A percentile compares a stretch with the other conserved stretches of the same genome.
Evolutionary conservation across 1,140 invertebrate species (phyloP).

Genomic region (Heliconius hewitsoni): DNA sequence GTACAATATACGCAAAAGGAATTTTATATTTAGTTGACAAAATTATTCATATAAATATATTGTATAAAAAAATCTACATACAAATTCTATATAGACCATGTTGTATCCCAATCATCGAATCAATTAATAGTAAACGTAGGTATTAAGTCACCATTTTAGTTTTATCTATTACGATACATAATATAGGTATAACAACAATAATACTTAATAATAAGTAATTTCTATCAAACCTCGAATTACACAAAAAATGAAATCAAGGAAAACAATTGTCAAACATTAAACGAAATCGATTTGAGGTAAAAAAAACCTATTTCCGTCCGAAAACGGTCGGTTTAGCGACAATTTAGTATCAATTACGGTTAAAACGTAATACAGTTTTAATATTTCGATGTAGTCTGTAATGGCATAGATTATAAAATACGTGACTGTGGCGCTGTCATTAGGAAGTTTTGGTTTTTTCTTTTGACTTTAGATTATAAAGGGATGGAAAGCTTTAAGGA

Average conservation of each 20-base stretch:
- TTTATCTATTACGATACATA: background rate
- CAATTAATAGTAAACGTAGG: background rate
- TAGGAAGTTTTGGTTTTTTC: slow-evolving; percentile 42
- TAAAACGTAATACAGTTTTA: slow-evolving; percentile 65
- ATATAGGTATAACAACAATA: background rate
- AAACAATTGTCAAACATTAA: slow-evolving; percentile 50
- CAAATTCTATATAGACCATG: too few species aligned
- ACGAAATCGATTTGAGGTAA: slow-evolving; percentile 68
- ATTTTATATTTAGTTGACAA: too few species aligned
- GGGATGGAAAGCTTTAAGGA: background rate
- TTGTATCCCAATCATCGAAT: too few species aligned
- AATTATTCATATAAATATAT: background rate
- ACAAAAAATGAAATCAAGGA: slow-evolving; percentile 32
- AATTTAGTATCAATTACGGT: slow-evolving; percentile 56
- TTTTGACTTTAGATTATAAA: background rate
- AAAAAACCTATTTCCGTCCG: slow-evolving; percentile 61
- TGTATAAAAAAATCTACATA: too few species aligned
- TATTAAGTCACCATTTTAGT: background rate
- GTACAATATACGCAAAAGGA: too few species aligned
- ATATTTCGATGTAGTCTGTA: slow-evolving; percentile 54
- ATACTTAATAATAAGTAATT: slow-evolving; percentile 39
- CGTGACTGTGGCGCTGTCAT: slow-evolving; percentile 68
- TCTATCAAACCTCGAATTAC: slow-evolving; percentile 40
- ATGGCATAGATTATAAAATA: slow-evolving; percentile 61
- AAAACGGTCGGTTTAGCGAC: slow-evolving; percentile 64